Conservation (phyloP, 2,113 vertebrate species). For the Nycticorax nycticorax region DNA sequence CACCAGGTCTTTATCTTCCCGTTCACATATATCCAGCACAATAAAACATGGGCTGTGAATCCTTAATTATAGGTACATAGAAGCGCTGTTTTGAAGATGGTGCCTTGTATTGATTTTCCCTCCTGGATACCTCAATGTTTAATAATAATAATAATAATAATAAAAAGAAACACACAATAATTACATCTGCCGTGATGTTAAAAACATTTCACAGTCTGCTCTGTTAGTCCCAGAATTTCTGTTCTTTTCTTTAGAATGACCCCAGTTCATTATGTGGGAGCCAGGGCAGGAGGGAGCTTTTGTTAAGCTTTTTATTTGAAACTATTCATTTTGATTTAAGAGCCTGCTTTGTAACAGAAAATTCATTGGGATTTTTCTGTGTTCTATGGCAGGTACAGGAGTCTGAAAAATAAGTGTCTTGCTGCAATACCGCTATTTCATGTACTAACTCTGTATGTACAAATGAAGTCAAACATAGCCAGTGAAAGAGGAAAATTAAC, state of each 20-base stretch:
- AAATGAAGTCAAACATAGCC: not conserved
- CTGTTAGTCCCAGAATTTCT: not conserved
- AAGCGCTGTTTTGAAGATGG: not conserved
- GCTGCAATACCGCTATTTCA: not conserved
- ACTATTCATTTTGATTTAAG: not conserved
- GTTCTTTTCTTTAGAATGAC: not conserved
- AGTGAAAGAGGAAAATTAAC: not conserved
- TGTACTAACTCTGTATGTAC: not conserved
- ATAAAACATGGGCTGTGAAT: not conserved
- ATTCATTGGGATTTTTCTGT: not conserved
- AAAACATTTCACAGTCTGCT: not conserved
- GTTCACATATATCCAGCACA: not conserved
- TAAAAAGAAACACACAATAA: not conserved
- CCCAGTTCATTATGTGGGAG: not conserved
- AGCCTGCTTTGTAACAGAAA: not conserved
- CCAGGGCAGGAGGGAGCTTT: not conserved
- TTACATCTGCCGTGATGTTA: not conserved
- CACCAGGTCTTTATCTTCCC: not conserved
- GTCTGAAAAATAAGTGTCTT: not conserved
- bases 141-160: not conserved
- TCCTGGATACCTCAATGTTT: not conserved
- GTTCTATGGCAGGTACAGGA: not conserved
- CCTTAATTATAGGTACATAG: not conserved
- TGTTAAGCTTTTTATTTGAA: conserved; percentile 11
- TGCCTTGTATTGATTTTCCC: not conserved